Conservation (phyloP, 2,888 invertebrate genomes). For the Callyntrura sp. region DNA sequence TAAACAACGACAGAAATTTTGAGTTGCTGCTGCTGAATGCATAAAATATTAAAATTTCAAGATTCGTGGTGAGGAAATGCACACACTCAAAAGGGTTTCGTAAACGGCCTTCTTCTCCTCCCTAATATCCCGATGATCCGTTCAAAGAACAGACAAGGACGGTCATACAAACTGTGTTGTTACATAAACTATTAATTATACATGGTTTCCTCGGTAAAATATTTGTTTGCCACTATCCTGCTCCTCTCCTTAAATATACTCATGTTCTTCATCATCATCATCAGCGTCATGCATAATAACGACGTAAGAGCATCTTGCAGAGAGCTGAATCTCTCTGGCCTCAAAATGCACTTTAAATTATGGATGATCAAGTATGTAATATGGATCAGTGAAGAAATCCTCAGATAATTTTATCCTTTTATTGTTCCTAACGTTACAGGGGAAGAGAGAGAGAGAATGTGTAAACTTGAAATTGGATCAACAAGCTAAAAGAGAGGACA, state of each 20-base stretch:
- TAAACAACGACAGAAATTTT: too few relatives aligned
- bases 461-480: constrained; percentile 45
- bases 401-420: background rate
- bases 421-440: background rate
- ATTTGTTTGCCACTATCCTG: too few relatives aligned
- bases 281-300: background rate
- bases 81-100: background rate
- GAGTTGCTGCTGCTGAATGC: background rate
- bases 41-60: constrained; percentile 19
- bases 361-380: background rate
- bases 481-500: background rate
- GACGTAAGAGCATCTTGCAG: background rate
- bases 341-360: background rate
- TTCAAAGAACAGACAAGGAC: constrained; percentile 17
- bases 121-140: background rate
- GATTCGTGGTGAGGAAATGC: constrained; percentile 17
- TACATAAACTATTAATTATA: background rate
- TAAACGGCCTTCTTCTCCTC: background rate
- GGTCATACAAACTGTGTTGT: background rate
- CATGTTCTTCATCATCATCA: background rate
- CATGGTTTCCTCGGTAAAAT: background rate
- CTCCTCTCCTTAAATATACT: background rate
- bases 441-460: background rate
- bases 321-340: background rate
- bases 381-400: constrained; percentile 16